These are phyloP conservation scores for Hoplostethus mediterraneus DNA, from an alignment of 2,797 vertebrate species.

Conservation along the genomic window DNA sequence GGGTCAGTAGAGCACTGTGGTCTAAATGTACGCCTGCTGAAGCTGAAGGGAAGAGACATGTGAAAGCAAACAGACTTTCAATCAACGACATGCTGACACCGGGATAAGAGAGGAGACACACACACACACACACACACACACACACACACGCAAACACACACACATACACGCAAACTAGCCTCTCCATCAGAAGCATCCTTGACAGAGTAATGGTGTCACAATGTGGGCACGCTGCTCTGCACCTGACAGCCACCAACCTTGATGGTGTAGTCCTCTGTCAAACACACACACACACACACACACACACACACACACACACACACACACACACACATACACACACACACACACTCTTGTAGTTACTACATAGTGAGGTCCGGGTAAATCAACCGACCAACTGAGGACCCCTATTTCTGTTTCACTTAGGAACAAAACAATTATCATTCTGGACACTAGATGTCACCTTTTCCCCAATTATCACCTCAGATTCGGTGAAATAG, in stretches of 20 bases:
- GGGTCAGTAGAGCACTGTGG: slow-evolving; percentile 53
- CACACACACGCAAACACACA: background rate
- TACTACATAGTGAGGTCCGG: no score
- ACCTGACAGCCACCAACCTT: slow-evolving; percentile 23
- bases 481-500: no score
- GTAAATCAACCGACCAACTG: no score
- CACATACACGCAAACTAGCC: background rate
- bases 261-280: slow-evolving; percentile 3
- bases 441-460: no score
- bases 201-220: slow-evolving; percentile 40
- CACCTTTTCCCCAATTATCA: no score
- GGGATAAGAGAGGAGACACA: background rate
- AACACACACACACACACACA: background rate
- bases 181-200: slow-evolving; percentile 36
- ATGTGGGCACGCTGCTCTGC: background rate
- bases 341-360: background rate
- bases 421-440: no score
- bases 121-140: slow-evolving; percentile 1
- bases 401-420: no score
- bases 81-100: background rate
- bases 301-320: background rate
- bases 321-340: background rate
- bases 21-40: background rate
- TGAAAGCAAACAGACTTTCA: slow-evolving; percentile 6
- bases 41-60: background rate